Conservation (phyloP, 2,888 invertebrate genomes). For the Idaea dimidiata region DNA sequence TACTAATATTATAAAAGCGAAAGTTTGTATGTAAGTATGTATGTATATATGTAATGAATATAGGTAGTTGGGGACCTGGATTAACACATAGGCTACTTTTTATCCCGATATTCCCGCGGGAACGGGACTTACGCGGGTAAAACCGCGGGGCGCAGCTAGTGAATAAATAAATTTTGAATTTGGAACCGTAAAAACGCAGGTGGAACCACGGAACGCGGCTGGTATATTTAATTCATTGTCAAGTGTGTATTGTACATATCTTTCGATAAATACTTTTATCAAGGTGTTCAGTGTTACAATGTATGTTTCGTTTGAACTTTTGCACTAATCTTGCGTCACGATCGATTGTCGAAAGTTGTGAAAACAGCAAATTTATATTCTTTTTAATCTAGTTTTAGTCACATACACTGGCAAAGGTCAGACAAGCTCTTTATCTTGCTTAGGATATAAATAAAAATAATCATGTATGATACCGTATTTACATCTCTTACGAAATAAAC, state of each 20-base stretch:
- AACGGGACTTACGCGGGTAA: too few relatives aligned
- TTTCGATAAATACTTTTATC: background rate
- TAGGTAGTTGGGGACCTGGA: too few relatives aligned
- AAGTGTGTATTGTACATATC: too few relatives aligned
- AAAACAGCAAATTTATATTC: background rate
- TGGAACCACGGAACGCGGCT: background rate
- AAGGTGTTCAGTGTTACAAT: background rate
- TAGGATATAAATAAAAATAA: background rate
- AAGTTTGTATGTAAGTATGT: too few relatives aligned
- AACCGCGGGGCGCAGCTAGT: too few relatives aligned
- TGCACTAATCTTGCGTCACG: background rate
- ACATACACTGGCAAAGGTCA: constrained; percentile 5
- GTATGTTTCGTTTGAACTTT: background rate
- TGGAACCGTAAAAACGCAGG: background rate
- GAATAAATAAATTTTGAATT: too few relatives aligned
- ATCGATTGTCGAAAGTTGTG: background rate
- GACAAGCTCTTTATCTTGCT: background rate
- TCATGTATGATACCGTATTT: background rate
- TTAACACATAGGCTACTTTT: too few relatives aligned
- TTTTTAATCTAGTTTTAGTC: background rate
- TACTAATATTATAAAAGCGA: too few relatives aligned
- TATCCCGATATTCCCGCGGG: too few relatives aligned
- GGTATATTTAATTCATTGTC: too few relatives aligned
- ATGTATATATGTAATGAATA: too few relatives aligned
- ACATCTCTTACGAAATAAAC: background rate